Evolutionary conservation across 2,113 vertebrate species (phyloP).

Genomic region (Triplophysa tibetana): DNA sequence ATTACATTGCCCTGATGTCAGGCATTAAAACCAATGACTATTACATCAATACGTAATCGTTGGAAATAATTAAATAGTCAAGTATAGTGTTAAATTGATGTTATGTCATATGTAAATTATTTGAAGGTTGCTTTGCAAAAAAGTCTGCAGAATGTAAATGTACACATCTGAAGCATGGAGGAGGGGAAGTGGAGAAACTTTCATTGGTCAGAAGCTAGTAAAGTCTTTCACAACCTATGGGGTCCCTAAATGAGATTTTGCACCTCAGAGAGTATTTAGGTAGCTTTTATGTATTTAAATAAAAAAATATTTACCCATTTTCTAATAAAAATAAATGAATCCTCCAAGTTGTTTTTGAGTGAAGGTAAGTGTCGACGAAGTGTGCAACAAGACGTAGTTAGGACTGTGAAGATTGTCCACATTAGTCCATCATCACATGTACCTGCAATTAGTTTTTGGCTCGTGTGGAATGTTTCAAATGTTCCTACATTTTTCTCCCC

Average conservation of each 20-base stretch:
- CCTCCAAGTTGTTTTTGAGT: too few species aligned
- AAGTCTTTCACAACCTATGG: not conserved
- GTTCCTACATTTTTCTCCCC: not conserved
- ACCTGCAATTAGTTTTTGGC: slow-evolving; percentile 34
- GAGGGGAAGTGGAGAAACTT: not conserved
- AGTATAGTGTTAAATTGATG: too few species aligned
- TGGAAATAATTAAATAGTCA: not conserved
- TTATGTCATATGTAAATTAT: too few species aligned
- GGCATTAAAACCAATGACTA: not conserved
- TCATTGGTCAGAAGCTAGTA: not conserved
- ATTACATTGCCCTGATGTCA: not conserved
- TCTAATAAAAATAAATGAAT: not conserved
- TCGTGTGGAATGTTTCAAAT: not conserved
- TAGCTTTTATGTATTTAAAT: not conserved
- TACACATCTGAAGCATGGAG: not conserved
- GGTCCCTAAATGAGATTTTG: not conserved
- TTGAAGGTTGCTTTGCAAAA: too few species aligned
- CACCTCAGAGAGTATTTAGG: not conserved
- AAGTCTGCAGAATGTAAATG: too few species aligned
- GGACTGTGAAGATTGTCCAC: not conserved
- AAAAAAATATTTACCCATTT: not conserved
- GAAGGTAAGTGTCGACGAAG: too few species aligned
- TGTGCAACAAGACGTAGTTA: too few species aligned
- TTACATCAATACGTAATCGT: not conserved
- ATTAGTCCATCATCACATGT: slow-evolving; percentile 9